Conservation (phyloP, 2,113 vertebrate genomes). For the Perccottus glenii region DNA sequence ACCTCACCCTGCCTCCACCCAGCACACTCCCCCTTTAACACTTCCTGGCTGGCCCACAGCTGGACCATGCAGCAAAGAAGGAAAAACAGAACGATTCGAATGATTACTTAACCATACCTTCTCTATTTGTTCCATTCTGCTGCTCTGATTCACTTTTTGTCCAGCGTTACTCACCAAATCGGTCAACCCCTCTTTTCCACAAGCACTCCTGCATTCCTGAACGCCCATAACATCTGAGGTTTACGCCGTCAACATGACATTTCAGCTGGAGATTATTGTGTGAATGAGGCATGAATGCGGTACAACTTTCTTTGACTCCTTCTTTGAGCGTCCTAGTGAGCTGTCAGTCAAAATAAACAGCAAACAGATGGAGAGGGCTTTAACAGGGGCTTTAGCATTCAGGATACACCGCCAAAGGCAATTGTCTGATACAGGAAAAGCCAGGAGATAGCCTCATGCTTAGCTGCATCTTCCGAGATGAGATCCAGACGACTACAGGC, state of each 20-base stretch:
- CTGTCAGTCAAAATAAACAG: conserved; percentile 62
- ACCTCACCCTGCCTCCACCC: conserved; percentile 71
- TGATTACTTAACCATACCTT: conserved; percentile 63
- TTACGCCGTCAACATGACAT: conserved; percentile 47
- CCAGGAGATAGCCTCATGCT: conserved; percentile 56
- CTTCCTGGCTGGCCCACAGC: conserved; percentile 65
- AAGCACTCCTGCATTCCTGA: conserved; percentile 50
- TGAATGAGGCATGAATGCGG: conserved; percentile 39
- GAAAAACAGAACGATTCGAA: conserved; percentile 19
- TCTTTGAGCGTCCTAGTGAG: conserved; percentile 41
- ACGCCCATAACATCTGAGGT: conserved; percentile 46
- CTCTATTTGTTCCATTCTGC: conserved; percentile 40
- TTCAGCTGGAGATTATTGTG: conserved; percentile 34
- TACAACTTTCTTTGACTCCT: conserved; percentile 36
- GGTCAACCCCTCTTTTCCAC: conserved; percentile 35
- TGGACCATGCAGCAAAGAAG: conserved; percentile 44
- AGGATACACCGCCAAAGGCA: conserved; percentile 43
- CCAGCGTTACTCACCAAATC: conserved; percentile 45
- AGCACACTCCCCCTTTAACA: conserved; percentile 46
- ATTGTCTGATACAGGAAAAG: conserved; percentile 41
- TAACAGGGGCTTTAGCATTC: conserved; percentile 42
- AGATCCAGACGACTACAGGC: conserved; percentile 26
- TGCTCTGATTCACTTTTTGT: conserved; percentile 48
- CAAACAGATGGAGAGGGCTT: conserved; percentile 51
- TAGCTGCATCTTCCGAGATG: conserved; percentile 48